Base-by-base conservation (phyloP, 2,888 invertebrate species). In the Andrena haemorrhoa region DNA sequence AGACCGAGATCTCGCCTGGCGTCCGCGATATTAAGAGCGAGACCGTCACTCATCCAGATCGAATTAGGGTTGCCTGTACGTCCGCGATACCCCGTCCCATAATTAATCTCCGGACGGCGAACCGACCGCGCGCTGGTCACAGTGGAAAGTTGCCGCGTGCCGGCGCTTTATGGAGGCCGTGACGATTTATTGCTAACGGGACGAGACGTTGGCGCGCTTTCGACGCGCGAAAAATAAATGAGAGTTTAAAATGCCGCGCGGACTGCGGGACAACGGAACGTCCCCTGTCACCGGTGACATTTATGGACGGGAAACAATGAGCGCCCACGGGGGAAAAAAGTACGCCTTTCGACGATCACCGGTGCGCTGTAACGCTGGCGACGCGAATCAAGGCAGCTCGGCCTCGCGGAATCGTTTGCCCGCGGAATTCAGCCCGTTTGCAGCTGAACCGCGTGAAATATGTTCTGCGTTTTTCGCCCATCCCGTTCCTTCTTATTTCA, bases 271-370 rank as follows among this genome's bases (percentile, higher is more conserved):
- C 16, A 69, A 66, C 73, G 75, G 73, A 82, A 82, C 81, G 65
- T 58, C 61, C 12, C 72, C 79, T 82, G 86, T 75, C 83, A 77
- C 77, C 75, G 82, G 31, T 83, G 88, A 86, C 88, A 65, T 88
- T 88, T 88, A 86, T 88, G 78, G 75, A 86, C 84, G 82, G 31
- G 61, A 75, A 82, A 86, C 88, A 83, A 86, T 80, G 83, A 82
- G 49, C 65, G 47, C 41, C 70, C 56, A 26, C 23, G 56, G 16
- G 79, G 65, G 65, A 76, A 88, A 87, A 86, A n/a, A 20, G 68
- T 73, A 79, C 73, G 83, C 70, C 53, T 33, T 64, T 51, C 63
- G 66, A 47, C 63, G 63, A 51, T 49, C 49, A 26, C 23, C 23
- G 56, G 23, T 16, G 23, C 16, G 60, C 8, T 20, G 31, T 41